Percentiles rank a stretch among this genome's conserved stretches.
phyloP scores from a whole-genome alignment of 2,888 invertebrate genomes.

The Sacculina carcini region DNA sequence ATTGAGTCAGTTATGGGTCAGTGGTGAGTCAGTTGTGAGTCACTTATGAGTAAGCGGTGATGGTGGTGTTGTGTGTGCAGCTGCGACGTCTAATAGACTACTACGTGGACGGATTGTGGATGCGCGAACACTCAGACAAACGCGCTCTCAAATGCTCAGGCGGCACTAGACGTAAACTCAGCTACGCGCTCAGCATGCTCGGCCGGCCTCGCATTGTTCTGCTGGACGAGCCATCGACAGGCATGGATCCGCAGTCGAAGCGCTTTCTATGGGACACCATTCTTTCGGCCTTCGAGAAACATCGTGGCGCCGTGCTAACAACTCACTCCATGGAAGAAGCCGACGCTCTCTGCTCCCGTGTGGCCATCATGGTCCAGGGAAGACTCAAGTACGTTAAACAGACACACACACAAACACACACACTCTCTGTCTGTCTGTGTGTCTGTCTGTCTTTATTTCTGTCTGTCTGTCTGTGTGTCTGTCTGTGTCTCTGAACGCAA shows the following conservation, averaged over 20 bases:
- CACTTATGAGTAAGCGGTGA: no score
- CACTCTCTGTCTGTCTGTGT: no score
- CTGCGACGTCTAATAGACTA: constrained; percentile 32
- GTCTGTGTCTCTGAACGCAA: no score
- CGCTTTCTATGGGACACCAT: constrained; percentile 28
- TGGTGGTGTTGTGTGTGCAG: background rate
- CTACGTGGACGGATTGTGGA: constrained; percentile 45
- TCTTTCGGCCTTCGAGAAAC: constrained; percentile 28
- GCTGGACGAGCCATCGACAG: constrained; percentile 58
- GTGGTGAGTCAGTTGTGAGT: no score
- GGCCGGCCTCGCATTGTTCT: constrained; percentile 34
- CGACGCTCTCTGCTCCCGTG: constrained; percentile 54
- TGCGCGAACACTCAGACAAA: constrained; percentile 51
- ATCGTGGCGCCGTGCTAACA: constrained; percentile 51
- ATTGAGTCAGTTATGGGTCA: no score
- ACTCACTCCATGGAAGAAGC: constrained; percentile 83
- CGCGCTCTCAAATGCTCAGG: constrained; percentile 51
- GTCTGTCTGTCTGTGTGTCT: no score
- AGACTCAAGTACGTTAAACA: constrained; percentile 33
- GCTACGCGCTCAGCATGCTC: constrained; percentile 61
- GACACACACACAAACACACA: no score
- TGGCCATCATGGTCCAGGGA: constrained; percentile 68
- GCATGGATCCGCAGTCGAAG: constrained; percentile 66
- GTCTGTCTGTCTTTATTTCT: background rate
- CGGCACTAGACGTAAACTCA: constrained; percentile 58